These are phyloP conservation scores for Drosophila pegasa DNA, from an alignment of 2,888 invertebrate species.

Conservation along the genomic window DNA sequence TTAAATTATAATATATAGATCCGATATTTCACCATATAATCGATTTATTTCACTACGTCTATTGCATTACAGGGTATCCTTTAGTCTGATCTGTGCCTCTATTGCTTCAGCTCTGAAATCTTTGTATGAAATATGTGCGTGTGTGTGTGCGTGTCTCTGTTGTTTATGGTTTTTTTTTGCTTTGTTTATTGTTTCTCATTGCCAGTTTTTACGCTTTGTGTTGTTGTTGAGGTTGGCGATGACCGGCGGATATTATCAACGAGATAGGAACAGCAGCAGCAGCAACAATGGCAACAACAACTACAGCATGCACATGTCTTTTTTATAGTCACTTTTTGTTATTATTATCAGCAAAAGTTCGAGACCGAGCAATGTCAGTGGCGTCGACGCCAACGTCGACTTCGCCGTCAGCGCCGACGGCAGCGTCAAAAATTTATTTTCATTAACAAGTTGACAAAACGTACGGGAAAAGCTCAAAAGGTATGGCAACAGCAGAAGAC, in stretches of 20 bases:
- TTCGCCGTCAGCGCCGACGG: conserved; percentile 31
- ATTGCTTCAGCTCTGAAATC: not conserved
- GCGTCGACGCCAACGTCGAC: conserved; percentile 27
- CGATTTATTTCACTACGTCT: too few species aligned
- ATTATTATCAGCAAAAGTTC: conserved; percentile 50
- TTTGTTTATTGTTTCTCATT: conserved; percentile 48
- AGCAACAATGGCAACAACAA: conserved; percentile 31
- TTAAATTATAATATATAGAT: not conserved
- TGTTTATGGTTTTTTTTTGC: conserved; percentile 19
- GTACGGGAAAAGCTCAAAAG: conserved; percentile 22
- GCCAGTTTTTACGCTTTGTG: conserved; percentile 41
- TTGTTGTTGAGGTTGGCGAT: conserved; percentile 45
- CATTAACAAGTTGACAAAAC: conserved; percentile 68
- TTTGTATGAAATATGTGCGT: conserved; percentile 7
- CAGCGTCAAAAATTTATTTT: conserved; percentile 69
- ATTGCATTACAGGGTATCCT: not conserved
- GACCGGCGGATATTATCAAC: conserved; percentile 72
- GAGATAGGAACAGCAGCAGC: conserved; percentile 28
- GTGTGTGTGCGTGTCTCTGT: conserved; percentile 11
- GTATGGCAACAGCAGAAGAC: not conserved
- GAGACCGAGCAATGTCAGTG: conserved; percentile 25
- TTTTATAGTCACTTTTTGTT: conserved; percentile 43
- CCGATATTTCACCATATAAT: not conserved
- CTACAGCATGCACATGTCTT: conserved; percentile 30
- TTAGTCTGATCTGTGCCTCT: not conserved